These are phyloP conservation scores for Sphaerophoria taeniata DNA, from an alignment of 2,888 invertebrate species.

Conservation along the genomic window DNA sequence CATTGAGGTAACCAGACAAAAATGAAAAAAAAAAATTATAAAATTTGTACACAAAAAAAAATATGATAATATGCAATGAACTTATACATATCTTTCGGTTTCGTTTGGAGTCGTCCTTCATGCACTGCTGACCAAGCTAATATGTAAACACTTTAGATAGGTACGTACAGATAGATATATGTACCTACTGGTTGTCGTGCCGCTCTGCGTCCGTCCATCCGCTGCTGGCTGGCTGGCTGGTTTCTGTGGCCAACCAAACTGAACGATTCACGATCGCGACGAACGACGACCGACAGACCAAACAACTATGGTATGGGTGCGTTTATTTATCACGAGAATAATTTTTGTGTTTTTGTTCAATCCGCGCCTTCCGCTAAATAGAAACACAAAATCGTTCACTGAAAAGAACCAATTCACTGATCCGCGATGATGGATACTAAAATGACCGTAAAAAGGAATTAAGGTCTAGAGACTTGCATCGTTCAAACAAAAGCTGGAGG, in stretches of 20 bases:
- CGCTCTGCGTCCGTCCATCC: slow-evolving; percentile 50
- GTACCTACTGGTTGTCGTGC: slow-evolving; percentile 39
- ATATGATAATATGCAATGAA: slow-evolving; percentile 42
- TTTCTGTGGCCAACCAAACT: slow-evolving; percentile 70
- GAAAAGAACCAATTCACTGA: slow-evolving; percentile 78
- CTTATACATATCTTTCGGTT: slow-evolving; percentile 68
- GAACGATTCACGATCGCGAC: slow-evolving; percentile 66
- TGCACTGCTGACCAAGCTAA: slow-evolving; percentile 77
- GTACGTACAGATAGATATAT: not conserved
- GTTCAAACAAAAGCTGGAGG: slow-evolving; percentile 21
- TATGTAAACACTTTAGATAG: slow-evolving; percentile 21
- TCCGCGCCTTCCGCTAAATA: slow-evolving; percentile 62
- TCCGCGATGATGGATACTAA: slow-evolving; percentile 82
- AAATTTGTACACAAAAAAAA: slow-evolving; percentile 10
- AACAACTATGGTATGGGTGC: slow-evolving; percentile 63
- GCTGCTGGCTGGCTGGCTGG: slow-evolving; percentile 44
- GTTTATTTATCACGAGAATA: slow-evolving; percentile 73
- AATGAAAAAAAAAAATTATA: slow-evolving; percentile 27
- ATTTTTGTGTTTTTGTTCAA: slow-evolving; percentile 48
- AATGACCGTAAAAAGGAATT: slow-evolving; percentile 83
- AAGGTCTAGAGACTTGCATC: slow-evolving; percentile 81
- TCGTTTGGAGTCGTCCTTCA: slow-evolving; percentile 79
- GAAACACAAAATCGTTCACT: slow-evolving; percentile 74
- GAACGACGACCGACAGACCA: slow-evolving; percentile 1
- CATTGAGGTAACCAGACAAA: slow-evolving; percentile 29